Conservation (phyloP, 2,113 vertebrate genomes). For the Nycticryphes semicollaris region DNA sequence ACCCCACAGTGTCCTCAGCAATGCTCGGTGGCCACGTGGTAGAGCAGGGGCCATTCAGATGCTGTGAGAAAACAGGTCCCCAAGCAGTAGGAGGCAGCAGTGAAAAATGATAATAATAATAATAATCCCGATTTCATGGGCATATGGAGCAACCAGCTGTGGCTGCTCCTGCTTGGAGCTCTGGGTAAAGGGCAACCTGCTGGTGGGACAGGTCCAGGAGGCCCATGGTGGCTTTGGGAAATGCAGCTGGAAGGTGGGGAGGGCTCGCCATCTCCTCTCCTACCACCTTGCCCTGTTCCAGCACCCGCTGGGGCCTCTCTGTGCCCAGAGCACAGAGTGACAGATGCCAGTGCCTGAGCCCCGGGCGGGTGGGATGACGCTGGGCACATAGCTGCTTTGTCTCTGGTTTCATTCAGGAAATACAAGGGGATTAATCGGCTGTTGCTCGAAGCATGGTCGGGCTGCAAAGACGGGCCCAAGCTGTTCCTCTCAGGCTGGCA, state of each 20-base stretch:
- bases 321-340: not conserved
- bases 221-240: not conserved
- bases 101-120: too few relatives aligned
- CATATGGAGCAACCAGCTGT: not conserved
- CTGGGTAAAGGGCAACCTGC: not conserved
- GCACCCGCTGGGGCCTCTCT: not conserved
- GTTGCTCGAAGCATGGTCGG: not conserved
- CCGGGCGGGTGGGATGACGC: not conserved
- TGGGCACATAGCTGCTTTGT: not conserved
- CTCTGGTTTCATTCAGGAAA: slow-evolving; percentile 65
- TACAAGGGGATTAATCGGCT: slow-evolving; percentile 54
- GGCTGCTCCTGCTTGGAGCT: not conserved
- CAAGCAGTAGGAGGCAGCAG: not conserved
- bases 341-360: not conserved
- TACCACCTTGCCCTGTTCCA: not conserved
- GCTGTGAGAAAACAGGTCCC: not conserved
- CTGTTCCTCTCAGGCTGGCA: not conserved
- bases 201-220: not conserved
- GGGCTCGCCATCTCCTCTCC: not conserved
- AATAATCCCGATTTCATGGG: not conserved
- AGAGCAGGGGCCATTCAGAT: not conserved
- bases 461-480: not conserved
- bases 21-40: fast-evolving
- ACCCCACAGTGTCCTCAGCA: fast-evolving
- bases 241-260: not conserved